Base-by-base conservation (phyloP, 2,797 vertebrate species). In the Syndactyla subalaris region DNA sequence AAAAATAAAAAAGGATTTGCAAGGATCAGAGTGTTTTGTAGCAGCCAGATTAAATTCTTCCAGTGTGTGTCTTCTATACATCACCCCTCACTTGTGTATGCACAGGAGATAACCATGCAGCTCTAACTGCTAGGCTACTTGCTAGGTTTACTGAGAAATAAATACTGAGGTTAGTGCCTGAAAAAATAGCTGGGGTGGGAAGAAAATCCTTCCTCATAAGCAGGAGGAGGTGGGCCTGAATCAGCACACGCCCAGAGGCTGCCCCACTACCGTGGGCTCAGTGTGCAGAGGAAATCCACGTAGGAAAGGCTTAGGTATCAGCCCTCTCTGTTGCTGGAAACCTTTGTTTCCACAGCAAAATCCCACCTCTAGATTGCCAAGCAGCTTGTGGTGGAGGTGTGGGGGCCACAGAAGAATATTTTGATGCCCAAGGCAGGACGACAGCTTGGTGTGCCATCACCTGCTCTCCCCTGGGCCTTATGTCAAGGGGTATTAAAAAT, bases 181-280 rank as follows among this genome's bases (percentile, higher is more conserved):
- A 75, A 75, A 36, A 78, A 70, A 57, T 1, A 88, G 26, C 26
- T 59, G 16, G 11, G 15, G 7, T 3, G 12, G 46, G 43, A 55
- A 58, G 24, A 82, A 77, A 78, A 57, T 46, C 34, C 63, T 55
- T 38, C 29, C 48, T 38, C 4, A 0, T 9, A 66, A 59, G 36
- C 4, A 75, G 49, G 9, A 76, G 22, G 38, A 72, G 58, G 12
- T 52, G 21, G 21, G 27, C 41, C 41, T 51, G 12, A 68, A 78
- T 7, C 57, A 55, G 3, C 4, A 12, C 49, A 59, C 14, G 29
- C 18, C 23, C 29, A 6, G 24, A 17, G 2, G 15, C 55, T 48
- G 59, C 45, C 49, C n/a, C 46, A 21, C 62, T 24, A 7, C 23
- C 8, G 5, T 3, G 2, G 0, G 1, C 38, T 48, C 68, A 41